These are phyloP conservation scores for Terebella lapidaria DNA, from an alignment of 2,888 invertebrate species.

Conservation along the genomic window DNA sequence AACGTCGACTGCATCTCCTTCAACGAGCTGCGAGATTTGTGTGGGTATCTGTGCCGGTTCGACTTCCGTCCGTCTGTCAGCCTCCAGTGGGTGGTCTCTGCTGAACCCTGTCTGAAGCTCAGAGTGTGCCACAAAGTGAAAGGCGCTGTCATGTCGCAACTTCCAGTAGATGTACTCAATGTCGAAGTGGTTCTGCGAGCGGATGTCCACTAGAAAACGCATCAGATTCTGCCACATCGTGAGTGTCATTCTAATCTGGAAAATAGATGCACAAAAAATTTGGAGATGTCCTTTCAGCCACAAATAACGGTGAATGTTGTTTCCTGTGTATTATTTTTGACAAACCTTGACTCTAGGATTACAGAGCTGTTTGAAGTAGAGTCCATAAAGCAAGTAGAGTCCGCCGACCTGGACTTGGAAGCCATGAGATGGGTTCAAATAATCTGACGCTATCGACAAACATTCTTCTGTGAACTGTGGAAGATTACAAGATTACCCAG, in stretches of 20 bases:
- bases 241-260: neutral
- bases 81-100: too few species aligned
- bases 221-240: neutral
- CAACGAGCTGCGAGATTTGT: too few species aligned
- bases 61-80: too few species aligned
- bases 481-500: too few species aligned
- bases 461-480: neutral
- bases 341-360: constrained; percentile 32
- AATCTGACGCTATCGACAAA: neutral
- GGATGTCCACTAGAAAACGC: neutral
- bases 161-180: constrained; percentile 36
- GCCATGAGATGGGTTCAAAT: constrained; percentile 3
- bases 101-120: neutral
- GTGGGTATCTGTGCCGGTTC: too few species aligned
- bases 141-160: constrained; percentile 32
- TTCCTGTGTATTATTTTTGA: too few species aligned
- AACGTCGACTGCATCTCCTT: too few species aligned
- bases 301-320: too few species aligned
- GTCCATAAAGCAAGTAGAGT: constrained; percentile 38
- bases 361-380: constrained; percentile 36
- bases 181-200: constrained; percentile 22
- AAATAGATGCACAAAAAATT: neutral
- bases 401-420: constrained; percentile 42
- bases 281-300: neutral
- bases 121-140: constrained; percentile 29